These are phyloP conservation scores for Paralvinella palmiformis DNA, from an alignment of 1,140 invertebrate species.

Conservation along the genomic window DNA sequence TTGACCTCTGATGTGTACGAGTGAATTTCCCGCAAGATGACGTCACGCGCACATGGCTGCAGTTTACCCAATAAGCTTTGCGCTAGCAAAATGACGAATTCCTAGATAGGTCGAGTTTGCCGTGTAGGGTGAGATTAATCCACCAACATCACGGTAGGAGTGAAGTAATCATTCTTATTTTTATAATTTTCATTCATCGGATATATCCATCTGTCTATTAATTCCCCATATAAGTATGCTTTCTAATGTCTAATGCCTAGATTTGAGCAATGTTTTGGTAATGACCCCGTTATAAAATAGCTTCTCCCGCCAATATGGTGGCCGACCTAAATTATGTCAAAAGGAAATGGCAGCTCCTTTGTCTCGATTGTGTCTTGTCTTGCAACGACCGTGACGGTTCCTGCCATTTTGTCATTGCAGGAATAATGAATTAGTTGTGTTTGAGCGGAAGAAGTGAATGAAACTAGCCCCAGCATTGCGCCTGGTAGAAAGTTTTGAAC, in stretches of 20 bases:
- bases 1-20: too few relatives aligned
- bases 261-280: constrained; percentile 6
- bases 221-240: neutral
- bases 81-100: constrained; percentile 20
- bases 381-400: too few relatives aligned
- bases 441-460: too few relatives aligned
- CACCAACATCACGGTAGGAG: constrained; percentile 17
- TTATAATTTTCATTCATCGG: neutral
- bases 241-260: neutral
- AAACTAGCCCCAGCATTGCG: too few relatives aligned
- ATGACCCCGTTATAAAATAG: neutral
- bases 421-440: too few relatives aligned
- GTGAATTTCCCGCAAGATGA: too few relatives aligned
- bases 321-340: constrained; percentile 15
- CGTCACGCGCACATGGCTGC: too few relatives aligned
- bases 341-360: neutral
- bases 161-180: neutral
- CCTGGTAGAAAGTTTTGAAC: too few relatives aligned
- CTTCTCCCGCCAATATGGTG: constrained; percentile 20
- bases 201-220: neutral
- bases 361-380: too few relatives aligned
- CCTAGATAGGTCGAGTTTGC: constrained; percentile 1
- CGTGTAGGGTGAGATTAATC: constrained; percentile 17
- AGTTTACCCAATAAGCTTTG: too few relatives aligned
- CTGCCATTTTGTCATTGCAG: too few relatives aligned